A percentile compares a stretch with the other conserved stretches of the same genome.
phyloP scores from a whole-genome alignment of 1,140 invertebrate species.

The Eriosoma lanigerum region DNA sequence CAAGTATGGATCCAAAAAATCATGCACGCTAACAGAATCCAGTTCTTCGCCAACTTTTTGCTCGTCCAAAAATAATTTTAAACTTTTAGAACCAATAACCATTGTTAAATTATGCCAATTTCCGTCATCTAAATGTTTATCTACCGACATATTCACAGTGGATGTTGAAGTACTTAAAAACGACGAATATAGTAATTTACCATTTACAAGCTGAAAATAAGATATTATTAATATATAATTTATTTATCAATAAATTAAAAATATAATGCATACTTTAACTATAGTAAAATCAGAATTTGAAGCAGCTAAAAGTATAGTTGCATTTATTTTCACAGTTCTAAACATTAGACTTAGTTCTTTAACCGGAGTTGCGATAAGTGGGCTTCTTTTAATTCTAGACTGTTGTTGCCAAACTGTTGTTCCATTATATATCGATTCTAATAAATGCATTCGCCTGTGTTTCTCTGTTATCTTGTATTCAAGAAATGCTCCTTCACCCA shows the following conservation, averaged over 20 bases:
- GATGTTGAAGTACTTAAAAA: slow-evolving; percentile 43
- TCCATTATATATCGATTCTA: slow-evolving; percentile 75
- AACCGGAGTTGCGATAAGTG: slow-evolving; percentile 58
- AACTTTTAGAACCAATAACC: slow-evolving; percentile 67
- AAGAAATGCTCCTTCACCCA: slow-evolving; percentile 74
- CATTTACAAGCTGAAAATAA: slow-evolving; percentile 6
- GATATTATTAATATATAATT: not conserved
- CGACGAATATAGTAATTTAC: slow-evolving; percentile 36
- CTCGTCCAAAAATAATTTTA: slow-evolving; percentile 72
- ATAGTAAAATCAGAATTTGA: slow-evolving; percentile 86
- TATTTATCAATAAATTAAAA: slow-evolving; percentile 18
- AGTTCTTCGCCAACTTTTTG: slow-evolving; percentile 77
- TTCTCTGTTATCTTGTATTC: slow-evolving; percentile 81
- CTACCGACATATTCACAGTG: slow-evolving; percentile 77
- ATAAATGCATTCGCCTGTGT: slow-evolving; percentile 79
- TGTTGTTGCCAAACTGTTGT: slow-evolving; percentile 66
- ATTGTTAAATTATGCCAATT: slow-evolving; percentile 84
- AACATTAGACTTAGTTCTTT: slow-evolving; percentile 82
- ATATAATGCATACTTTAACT: slow-evolving; percentile 65
- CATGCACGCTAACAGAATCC: slow-evolving; percentile 80
- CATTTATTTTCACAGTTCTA: slow-evolving; percentile 73
- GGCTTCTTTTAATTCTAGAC: slow-evolving; percentile 31
- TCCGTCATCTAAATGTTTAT: slow-evolving; percentile 67
- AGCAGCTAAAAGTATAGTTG: slow-evolving; percentile 77
- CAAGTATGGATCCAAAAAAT: slow-evolving; percentile 87